These are phyloP conservation scores for Amphipyra berbera DNA, from an alignment of 2,888 invertebrate species.

Conservation along the genomic window DNA sequence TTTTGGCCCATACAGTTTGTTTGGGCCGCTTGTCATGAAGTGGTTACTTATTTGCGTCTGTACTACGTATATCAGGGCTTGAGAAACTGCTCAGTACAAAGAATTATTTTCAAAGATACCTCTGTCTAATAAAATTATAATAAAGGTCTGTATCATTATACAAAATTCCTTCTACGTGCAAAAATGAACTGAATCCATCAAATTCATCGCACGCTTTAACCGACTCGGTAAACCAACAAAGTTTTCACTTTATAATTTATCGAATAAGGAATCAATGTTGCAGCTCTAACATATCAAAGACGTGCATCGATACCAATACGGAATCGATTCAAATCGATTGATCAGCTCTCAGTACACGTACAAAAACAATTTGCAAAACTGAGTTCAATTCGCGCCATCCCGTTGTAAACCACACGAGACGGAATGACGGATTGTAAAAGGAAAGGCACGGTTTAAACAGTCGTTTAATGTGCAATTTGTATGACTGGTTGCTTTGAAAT, in stretches of 20 bases:
- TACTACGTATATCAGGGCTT: background rate
- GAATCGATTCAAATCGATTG: slow-evolving; percentile 67
- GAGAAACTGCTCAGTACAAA: background rate
- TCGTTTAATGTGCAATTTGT: slow-evolving; percentile 81
- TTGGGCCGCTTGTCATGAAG: slow-evolving; percentile 6
- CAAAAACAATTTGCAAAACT: slow-evolving; percentile 78
- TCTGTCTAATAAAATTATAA: background rate
- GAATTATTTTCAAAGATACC: background rate
- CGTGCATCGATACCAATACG: slow-evolving; percentile 52
- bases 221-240: slow-evolving; percentile 23
- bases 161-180: slow-evolving; percentile 13
- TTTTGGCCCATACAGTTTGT: slow-evolving; percentile 7
- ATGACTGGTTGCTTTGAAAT: slow-evolving; percentile 77
- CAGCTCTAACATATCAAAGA: slow-evolving; percentile 40
- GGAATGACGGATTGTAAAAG: slow-evolving; percentile 86
- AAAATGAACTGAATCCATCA: slow-evolving; percentile 14
- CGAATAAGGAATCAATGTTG: slow-evolving; percentile 47
- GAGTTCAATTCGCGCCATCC: slow-evolving; percentile 79
- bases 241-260: slow-evolving; percentile 55
- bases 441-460: slow-evolving; percentile 80
- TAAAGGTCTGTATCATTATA: too few relatives aligned
- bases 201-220: slow-evolving; percentile 41
- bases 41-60: slow-evolving; percentile 3
- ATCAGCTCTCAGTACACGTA: slow-evolving; percentile 71
- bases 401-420: slow-evolving; percentile 79